Conservation (phyloP, 2,888 invertebrate species). For the Sminthurides aquaticus region DNA sequence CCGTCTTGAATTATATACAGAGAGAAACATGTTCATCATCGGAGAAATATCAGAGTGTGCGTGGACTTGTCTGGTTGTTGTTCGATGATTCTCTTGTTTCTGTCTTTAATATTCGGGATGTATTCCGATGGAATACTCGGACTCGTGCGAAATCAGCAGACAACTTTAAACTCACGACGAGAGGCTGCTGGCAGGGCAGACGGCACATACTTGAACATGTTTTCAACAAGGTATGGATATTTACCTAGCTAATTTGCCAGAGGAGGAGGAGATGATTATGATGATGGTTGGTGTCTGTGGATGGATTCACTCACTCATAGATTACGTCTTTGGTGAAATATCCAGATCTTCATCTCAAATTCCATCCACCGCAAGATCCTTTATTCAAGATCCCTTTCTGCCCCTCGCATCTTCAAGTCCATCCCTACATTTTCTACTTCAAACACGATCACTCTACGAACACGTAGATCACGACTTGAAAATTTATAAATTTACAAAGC, state of each 20-base stretch:
- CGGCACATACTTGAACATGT: too few species aligned
- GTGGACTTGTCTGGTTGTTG: too few species aligned
- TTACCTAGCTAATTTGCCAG: background rate
- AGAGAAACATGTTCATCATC: too few species aligned
- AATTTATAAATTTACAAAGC: conserved; percentile 29
- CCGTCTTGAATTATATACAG: background rate
- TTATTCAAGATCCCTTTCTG: too few species aligned
- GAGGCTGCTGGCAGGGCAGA: too few species aligned
- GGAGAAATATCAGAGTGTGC: too few species aligned
- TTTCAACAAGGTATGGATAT: background rate
- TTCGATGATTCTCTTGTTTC: background rate
- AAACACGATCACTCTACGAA: background rate
- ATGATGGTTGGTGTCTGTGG: background rate
- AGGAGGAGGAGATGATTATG: background rate
- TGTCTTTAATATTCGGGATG: background rate
- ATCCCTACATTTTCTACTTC: background rate
- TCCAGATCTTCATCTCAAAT: background rate
- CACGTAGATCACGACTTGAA: conserved; percentile 26
- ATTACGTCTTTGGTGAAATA: background rate
- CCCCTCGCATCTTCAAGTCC: too few species aligned
- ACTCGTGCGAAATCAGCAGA: background rate
- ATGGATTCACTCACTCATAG: background rate
- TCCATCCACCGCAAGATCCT: background rate
- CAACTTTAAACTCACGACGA: too few species aligned
- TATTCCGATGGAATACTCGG: background rate